Evolutionary conservation across 2,113 vertebrate genomes (phyloP).

Genomic region (Microtus ochrogaster): DNA sequence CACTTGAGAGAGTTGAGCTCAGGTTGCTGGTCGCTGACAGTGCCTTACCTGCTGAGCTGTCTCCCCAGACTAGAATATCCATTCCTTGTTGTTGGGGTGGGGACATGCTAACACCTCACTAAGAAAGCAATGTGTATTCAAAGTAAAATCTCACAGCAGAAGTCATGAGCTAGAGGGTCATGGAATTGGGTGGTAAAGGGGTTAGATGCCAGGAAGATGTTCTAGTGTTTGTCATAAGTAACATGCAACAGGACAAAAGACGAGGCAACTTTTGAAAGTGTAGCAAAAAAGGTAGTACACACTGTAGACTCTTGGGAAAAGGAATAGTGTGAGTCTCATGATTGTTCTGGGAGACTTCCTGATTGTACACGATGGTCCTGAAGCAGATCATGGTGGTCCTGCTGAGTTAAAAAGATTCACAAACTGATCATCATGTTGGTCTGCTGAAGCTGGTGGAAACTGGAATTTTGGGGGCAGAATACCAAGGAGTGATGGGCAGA

Average conservation of each 20-base stretch:
- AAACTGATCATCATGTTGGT: background rate
- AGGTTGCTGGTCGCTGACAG: background rate
- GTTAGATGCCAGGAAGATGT: background rate
- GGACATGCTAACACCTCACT: background rate
- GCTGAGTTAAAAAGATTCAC: background rate
- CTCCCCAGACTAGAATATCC: background rate
- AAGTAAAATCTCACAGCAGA: constrained; percentile 1
- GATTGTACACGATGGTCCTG: background rate
- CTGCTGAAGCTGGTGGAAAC: background rate
- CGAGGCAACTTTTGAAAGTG: background rate
- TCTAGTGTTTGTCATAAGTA: constrained; percentile 14
- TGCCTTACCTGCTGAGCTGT: background rate
- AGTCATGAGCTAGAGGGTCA: constrained; percentile 10
- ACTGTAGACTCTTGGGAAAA: background rate
- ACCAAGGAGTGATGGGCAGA: background rate
- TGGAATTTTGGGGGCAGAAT: background rate
- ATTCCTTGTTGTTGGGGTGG: background rate
- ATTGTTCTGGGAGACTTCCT: background rate
- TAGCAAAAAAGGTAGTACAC: background rate
- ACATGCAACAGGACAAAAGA: background rate
- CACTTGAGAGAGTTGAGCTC: background rate
- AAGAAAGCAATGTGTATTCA: background rate
- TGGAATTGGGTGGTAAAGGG: background rate
- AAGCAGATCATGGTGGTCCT: background rate
- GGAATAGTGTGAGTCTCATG: background rate